Conservation (phyloP, 1,140 invertebrate genomes). For the Drosophila sulfurigaster region DNA sequence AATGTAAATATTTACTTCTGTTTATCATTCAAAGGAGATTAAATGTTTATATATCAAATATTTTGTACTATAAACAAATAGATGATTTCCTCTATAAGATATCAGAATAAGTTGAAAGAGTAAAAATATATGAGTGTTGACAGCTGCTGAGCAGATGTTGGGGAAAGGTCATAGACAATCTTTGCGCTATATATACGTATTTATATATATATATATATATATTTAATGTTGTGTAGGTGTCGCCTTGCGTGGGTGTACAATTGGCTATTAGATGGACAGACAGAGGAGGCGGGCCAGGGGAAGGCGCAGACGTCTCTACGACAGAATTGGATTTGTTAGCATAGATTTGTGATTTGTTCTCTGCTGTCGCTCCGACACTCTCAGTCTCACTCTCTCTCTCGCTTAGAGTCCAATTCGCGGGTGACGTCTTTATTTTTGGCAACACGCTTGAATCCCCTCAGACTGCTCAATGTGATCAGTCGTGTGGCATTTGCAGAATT, state of each 20-base stretch:
- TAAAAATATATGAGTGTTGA: conserved; percentile 2
- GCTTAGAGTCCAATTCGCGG: conserved; percentile 8
- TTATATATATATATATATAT: conserved; percentile 14
- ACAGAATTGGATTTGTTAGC: conserved; percentile 61
- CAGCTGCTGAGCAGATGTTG: conserved; percentile 15
- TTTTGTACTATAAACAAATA: not conserved
- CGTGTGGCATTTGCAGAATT: conserved; percentile 66
- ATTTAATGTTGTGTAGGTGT: conserved; percentile 18
- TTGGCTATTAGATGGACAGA: conserved; percentile 26
- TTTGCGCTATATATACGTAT: conserved; percentile 9
- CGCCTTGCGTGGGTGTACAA: conserved; percentile 29
- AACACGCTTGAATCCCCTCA: conserved; percentile 35
- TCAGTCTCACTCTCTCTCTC: conserved; percentile 18
- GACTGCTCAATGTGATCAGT: conserved; percentile 17
- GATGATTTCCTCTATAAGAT: not conserved
- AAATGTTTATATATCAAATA: not conserved
- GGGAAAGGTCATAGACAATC: conserved; percentile 23
- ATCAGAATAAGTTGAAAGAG: not conserved
- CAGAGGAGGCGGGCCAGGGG: not conserved
- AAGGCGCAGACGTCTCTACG: conserved; percentile 8
- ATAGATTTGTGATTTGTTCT: conserved; percentile 69
- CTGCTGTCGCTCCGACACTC: conserved; percentile 17
- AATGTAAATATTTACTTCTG: no score
- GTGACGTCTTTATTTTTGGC: conserved; percentile 74
- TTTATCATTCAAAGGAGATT: not conserved